Base-by-base conservation (phyloP, 2,888 invertebrate species). In the Drosophila ezoana region DNA sequence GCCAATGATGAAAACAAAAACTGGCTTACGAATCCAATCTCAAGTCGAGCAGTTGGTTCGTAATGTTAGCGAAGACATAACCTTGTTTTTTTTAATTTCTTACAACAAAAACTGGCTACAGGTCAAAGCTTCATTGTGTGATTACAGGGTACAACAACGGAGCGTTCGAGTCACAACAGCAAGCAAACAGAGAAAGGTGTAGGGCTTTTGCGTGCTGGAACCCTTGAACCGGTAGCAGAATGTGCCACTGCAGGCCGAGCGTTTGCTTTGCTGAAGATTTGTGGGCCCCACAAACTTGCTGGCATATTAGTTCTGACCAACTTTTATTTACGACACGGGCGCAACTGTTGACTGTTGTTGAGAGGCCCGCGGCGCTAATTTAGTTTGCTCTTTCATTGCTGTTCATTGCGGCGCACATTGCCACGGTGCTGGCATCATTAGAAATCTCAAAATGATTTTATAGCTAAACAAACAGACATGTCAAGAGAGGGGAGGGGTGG, bases 241-340 rank as follows among this genome's bases (percentile, higher is more conserved):
- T 75, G 32, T 44, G 67, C 58, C 69, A 71, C 81, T 80, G 81
- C 71, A 61, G 48, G 54, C 48, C 54, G 67, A 67, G 45, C 65
- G 69, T 76, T 70, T 83, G 62, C 75, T 83, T 87, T 81, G 44
- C 54, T 56, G 40, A 84, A 84, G 89, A 84, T 84, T 87, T 87
- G 89, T 87, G 87, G 66, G 60, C 48, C 62, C 54, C 33, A 48
- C 48, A 58, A 57, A 48, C 51, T 58, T 37, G 51, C 66, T 83
- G 89, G 84, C 87, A 83, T 83, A 88, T 88, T 83, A 86, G 88
- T 86, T 86, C 43, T 59, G 78, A 62, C 59, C 64, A 85, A 84
- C 45, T 89, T 84, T 84, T 87, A 89, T 87, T 89, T 87, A 84
- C 79, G 84, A 74, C 72, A 67, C 16, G 47, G 45, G 53, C 48